Evolutionary conservation across 2,888 invertebrate genomes (phyloP).

Genomic region (Tiphia femorata): DNA sequence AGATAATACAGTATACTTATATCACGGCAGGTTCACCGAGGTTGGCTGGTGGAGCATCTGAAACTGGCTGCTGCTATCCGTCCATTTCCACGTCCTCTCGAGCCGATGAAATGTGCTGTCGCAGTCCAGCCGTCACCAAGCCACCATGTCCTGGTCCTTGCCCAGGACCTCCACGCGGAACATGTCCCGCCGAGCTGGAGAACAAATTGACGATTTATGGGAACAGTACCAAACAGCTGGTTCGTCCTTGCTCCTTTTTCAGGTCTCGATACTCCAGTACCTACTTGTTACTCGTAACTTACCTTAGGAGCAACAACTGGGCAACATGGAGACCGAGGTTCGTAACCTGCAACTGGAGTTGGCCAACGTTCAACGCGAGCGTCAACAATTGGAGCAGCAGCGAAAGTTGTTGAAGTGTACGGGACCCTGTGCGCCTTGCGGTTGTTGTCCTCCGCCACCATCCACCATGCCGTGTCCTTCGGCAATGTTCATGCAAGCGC

Average conservation of each 20-base stretch:
- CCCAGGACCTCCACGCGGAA: conserved; percentile 40
- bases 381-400: conserved; percentile 70
- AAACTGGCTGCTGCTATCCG: conserved; percentile 28
- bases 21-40: conserved; percentile 44
- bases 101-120: conserved; percentile 48
- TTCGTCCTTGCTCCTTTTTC: conserved; percentile 36
- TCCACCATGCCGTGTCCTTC: conserved; percentile 12
- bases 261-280: neutral
- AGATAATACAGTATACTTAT: no score
- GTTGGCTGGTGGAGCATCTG: conserved; percentile 56
- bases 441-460: conserved; percentile 52
- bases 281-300: neutral
- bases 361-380: conserved; percentile 70
- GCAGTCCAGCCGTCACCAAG: conserved; percentile 40
- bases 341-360: conserved; percentile 72
- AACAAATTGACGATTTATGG: conserved; percentile 67
- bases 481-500: conserved; percentile 14
- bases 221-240: conserved; percentile 68
- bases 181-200: conserved; percentile 69
- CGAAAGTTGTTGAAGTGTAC: conserved; percentile 63
- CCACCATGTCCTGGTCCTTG: conserved; percentile 23
- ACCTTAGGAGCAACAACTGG: conserved; percentile 74
- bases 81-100: conserved; percentile 27
- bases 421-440: conserved; percentile 60
- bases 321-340: conserved; percentile 74